Percentiles rank a stretch among this genome's conserved stretches.
Evolutionary conservation across 2,797 vertebrate species (phyloP).

Genomic region (Takifugu rubripes): DNA sequence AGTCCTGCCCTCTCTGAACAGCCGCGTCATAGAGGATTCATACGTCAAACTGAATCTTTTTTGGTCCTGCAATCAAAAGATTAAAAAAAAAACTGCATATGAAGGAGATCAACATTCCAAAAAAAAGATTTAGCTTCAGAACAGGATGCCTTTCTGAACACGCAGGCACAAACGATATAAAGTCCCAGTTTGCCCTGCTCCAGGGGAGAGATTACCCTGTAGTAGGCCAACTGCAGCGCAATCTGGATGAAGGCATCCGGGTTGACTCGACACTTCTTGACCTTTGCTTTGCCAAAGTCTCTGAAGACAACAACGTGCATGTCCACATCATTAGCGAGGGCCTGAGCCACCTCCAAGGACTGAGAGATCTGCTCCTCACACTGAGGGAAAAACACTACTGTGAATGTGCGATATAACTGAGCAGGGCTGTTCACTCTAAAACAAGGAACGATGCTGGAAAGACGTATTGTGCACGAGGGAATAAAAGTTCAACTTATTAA

Average conservation of each 20-base stretch:
- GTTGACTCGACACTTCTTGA: constrained; percentile 82
- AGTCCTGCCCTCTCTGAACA: constrained; percentile 88
- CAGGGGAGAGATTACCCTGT: constrained; percentile 74
- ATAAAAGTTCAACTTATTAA: too few species aligned
- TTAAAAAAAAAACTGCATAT: not conserved
- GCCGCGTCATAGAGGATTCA: constrained; percentile 87
- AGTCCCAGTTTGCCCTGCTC: not conserved
- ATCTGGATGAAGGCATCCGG: constrained; percentile 87
- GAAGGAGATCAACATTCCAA: not conserved
- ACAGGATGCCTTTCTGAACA: not conserved
- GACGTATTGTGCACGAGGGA: too few species aligned
- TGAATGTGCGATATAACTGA: too few species aligned
- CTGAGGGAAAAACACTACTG: constrained; percentile 56
- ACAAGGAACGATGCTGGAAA: too few species aligned
- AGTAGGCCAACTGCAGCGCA: constrained; percentile 85
- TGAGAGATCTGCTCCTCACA: constrained; percentile 75
- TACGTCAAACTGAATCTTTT: constrained; percentile 85
- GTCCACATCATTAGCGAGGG: constrained; percentile 80
- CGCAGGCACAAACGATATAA: not conserved
- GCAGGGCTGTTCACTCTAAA: too few species aligned
- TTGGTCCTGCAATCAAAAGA: constrained; percentile 70
- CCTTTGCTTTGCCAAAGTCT: constrained; percentile 85
- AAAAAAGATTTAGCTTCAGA: too few species aligned
- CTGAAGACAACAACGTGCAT: constrained; percentile 82
- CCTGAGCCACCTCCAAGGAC: constrained; percentile 79